phyloP scores from a whole-genome alignment of 2,888 invertebrate genomes.

The Exocentrus adspersus region DNA sequence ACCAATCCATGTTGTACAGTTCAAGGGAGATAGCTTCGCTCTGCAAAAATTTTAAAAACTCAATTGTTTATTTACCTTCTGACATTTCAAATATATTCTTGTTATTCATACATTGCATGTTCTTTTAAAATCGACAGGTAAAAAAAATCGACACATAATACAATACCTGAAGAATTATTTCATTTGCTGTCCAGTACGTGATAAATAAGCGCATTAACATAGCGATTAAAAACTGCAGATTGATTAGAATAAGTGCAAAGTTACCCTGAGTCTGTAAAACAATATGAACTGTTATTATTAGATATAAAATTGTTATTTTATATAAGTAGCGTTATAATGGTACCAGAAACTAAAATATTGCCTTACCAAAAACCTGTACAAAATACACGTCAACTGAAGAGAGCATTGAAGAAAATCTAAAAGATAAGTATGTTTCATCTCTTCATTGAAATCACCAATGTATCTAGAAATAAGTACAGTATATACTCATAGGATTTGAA shows the following conservation, averaged over 20 bases:
- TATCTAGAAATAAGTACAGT: too few species aligned
- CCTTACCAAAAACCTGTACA: slow-evolving; percentile 5
- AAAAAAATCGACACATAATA: not conserved
- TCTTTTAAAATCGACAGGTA: not conserved
- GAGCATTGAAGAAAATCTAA: slow-evolving; percentile 1
- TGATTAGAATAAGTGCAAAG: not conserved
- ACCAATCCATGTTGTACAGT: not conserved
- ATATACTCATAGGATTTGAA: too few species aligned
- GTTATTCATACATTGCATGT: too few species aligned
- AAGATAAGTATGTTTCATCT: slow-evolving; percentile 4
- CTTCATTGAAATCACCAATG: not conserved
- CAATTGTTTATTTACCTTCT: too few species aligned
- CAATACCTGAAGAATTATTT: slow-evolving; percentile 14
- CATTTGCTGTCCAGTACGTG: slow-evolving; percentile 16
- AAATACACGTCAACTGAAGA: not conserved
- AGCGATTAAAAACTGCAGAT: not conserved
- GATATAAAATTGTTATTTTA: too few species aligned
- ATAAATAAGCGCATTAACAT: slow-evolving; percentile 6
- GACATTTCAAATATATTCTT: too few species aligned
- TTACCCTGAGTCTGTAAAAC: slow-evolving; percentile 5
- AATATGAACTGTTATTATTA: not conserved
- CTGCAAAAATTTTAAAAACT: too few species aligned
- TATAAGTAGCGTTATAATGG: too few species aligned
- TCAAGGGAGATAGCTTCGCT: not conserved
- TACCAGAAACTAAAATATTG: not conserved